Evolutionary conservation across 1,140 invertebrate genomes (phyloP).

Genomic region (Cydia splendana): DNA sequence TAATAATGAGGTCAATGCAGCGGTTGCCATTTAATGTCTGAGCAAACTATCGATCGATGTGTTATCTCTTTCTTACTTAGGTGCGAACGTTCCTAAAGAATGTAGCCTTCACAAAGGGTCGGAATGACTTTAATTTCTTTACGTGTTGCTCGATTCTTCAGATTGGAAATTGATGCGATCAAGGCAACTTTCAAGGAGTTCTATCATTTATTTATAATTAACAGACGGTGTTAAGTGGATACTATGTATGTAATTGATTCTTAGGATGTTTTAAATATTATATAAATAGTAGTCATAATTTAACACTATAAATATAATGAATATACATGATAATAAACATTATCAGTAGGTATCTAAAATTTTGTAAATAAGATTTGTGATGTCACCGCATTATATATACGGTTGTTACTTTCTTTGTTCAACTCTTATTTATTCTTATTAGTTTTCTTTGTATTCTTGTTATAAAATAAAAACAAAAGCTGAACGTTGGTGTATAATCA

Average conservation of each 20-base stretch:
- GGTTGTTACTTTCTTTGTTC: no score
- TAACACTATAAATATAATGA: no score
- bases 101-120: slow-evolving; percentile 40
- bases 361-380: no score
- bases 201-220: neutral
- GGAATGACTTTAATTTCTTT: slow-evolving; percentile 31
- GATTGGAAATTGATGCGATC: slow-evolving; percentile 11
- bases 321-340: no score
- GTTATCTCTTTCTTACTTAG: slow-evolving; percentile 74
- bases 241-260: neutral
- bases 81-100: slow-evolving; percentile 58
- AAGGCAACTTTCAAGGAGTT: slow-evolving; percentile 1
- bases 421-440: no score
- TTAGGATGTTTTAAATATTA: neutral
- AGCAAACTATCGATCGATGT: slow-evolving; percentile 77
- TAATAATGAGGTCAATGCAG: slow-evolving; percentile 78
- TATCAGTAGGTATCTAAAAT: no score
- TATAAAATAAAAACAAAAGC: no score
- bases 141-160: slow-evolving; percentile 28
- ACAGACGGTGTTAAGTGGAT: neutral
- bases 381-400: no score
- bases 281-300: no score
- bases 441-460: no score
- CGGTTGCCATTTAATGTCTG: slow-evolving; percentile 76
- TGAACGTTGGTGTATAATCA: no score